Evolutionary conservation across 53 echinoderm and acorn worm genomes (phyloP).

Genomic region (Pentamera pediparva): DNA sequence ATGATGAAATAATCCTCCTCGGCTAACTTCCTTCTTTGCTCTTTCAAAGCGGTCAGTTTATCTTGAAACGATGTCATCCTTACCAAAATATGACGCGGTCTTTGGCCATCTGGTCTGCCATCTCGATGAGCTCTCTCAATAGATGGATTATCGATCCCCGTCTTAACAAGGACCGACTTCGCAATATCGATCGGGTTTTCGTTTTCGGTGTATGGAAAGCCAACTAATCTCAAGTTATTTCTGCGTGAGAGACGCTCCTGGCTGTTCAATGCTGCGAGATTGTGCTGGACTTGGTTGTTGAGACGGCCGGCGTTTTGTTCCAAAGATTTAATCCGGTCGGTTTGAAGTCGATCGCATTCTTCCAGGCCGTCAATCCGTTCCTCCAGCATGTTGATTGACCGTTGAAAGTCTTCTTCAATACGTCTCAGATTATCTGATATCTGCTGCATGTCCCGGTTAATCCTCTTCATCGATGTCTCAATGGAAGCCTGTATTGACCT

Average conservation of each 20-base stretch:
- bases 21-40: not conserved
- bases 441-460: too few species aligned
- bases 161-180: not conserved
- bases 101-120: not conserved
- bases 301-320: not conserved
- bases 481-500: too few species aligned
- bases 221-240: too few species aligned
- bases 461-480: too few species aligned
- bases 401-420: too few species aligned
- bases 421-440: too few species aligned
- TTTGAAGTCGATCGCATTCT: not conserved
- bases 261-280: not conserved
- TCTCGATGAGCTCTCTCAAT: constrained; percentile 6
- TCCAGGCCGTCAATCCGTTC: not conserved
- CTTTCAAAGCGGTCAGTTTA: not conserved
- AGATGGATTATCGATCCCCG: not conserved
- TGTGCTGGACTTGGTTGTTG: not conserved
- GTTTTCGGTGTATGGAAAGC: not conserved
- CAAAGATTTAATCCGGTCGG: not conserved
- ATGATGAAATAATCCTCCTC: not conserved
- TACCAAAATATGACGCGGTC: constrained; percentile 6
- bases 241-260: too few species aligned
- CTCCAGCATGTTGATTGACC: too few species aligned
- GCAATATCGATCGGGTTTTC: not conserved
- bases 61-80: not conserved